Evolutionary conservation across 2,888 invertebrate species (phyloP).

Genomic region (Electrophaes corylata): DNA sequence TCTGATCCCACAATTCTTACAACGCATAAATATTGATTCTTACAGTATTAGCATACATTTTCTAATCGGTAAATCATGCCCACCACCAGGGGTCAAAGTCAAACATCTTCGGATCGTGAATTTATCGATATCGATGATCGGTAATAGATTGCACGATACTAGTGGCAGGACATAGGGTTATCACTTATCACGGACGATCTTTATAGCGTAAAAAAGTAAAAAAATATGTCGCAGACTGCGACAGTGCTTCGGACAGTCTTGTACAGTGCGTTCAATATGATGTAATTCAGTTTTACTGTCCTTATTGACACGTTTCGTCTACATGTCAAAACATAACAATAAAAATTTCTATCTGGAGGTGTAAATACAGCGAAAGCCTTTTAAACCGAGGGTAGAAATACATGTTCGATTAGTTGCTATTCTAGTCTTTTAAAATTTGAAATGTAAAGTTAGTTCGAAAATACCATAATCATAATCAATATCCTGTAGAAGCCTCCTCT

Average conservation of each 20-base stretch:
- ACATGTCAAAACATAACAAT: conserved; percentile 31
- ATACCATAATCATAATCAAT: too few species aligned
- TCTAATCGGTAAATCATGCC: conserved; percentile 70
- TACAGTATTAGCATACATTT: conserved; percentile 68
- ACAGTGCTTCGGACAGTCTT: conserved; percentile 39
- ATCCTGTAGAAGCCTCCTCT: too few species aligned
- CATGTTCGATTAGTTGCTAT: too few species aligned
- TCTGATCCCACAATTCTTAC: conserved; percentile 51
- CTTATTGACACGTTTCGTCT: conserved; percentile 48
- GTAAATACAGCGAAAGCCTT: conserved; percentile 25
- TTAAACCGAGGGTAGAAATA: conserved; percentile 2
- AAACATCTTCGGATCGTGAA: conserved; percentile 62
- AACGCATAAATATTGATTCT: conserved; percentile 61
- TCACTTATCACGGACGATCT: conserved; percentile 62
- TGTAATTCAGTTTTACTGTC: conserved; percentile 66
- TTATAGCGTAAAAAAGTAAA: conserved; percentile 55
- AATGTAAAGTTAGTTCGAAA: too few species aligned
- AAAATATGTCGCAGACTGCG: conserved; percentile 64
- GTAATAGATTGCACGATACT: conserved; percentile 65
- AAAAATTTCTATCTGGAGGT: conserved; percentile 27
- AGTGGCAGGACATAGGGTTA: conserved; percentile 62
- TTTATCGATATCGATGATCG: conserved; percentile 69
- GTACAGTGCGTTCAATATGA: conserved; percentile 67
- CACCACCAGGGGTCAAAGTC: conserved; percentile 73
- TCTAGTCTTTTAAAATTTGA: too few species aligned